phyloP scores from a whole-genome alignment of 2,797 vertebrate species.

The Sylvilagus floridanus region DNA sequence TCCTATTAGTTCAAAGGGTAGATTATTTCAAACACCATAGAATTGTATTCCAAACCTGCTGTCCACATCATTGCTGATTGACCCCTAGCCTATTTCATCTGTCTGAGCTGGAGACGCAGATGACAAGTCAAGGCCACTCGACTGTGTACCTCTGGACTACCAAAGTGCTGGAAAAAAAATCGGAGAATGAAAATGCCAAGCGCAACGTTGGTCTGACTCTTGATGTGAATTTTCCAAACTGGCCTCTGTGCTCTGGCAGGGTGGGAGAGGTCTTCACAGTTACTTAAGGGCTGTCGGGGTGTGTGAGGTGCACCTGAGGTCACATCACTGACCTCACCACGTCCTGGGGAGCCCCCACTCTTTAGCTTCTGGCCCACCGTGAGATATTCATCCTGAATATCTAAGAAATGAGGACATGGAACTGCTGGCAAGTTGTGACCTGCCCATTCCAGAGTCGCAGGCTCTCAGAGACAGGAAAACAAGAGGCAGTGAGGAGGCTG shows the following conservation, averaged over 20 bases:
- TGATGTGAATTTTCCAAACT: neutral
- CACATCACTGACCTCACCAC: no score
- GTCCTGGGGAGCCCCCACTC: neutral
- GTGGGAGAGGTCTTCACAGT: fast-evolving
- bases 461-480: neutral
- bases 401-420: neutral
- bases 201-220: neutral
- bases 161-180: neutral
- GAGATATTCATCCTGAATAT: neutral
- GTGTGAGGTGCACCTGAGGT: neutral
- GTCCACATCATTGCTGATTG: neutral
- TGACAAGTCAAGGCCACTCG: neutral
- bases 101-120: neutral
- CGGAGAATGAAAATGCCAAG: neutral
- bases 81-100: neutral
- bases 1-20: neutral
- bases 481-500: no score
- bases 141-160: neutral
- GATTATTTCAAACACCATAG: neutral
- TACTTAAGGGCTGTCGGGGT: neutral
- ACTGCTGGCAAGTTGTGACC: neutral
- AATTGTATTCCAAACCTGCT: slow-evolving; percentile 9
- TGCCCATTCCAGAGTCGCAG: neutral
- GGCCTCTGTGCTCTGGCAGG: fast-evolving
- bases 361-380: neutral